Conservation (phyloP, 2,113 vertebrate genomes). For the Melanocharis versteri region DNA sequence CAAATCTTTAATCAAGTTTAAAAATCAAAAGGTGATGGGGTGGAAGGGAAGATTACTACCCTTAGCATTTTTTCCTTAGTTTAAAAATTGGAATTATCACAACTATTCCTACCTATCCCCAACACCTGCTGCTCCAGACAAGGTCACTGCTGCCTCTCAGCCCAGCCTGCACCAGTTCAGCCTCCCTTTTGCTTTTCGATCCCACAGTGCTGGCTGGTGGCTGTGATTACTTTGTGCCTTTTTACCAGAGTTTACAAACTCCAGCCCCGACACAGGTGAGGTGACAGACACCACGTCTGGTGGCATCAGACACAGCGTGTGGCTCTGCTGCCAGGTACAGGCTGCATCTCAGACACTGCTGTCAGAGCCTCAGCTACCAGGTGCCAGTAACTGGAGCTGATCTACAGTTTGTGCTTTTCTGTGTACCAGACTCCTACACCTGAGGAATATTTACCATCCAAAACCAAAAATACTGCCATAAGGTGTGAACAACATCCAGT, state of each 20-base stretch:
- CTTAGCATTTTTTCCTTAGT: neutral
- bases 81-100: neutral
- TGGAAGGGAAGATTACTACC: neutral
- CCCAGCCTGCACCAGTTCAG: neutral
- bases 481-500: slow-evolving; percentile 47
- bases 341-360: neutral
- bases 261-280: neutral
- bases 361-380: slow-evolving; percentile 10
- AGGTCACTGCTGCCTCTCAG: fast-evolving
- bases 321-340: neutral
- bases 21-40: neutral
- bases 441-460: slow-evolving; percentile 47
- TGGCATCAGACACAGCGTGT: neutral
- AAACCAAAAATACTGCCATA: slow-evolving; percentile 61
- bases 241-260: neutral
- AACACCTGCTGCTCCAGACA: neutral
- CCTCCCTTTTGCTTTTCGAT: neutral
- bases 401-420: neutral
- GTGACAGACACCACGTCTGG: neutral
- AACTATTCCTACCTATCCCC: neutral
- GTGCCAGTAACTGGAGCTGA: slow-evolving; percentile 6
- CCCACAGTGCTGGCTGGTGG: neutral
- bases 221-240: neutral
- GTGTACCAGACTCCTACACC: slow-evolving; percentile 46
- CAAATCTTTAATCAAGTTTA: neutral